phyloP scores from a whole-genome alignment of 1,140 invertebrate genomes.

The Mactra quadrangularis region DNA sequence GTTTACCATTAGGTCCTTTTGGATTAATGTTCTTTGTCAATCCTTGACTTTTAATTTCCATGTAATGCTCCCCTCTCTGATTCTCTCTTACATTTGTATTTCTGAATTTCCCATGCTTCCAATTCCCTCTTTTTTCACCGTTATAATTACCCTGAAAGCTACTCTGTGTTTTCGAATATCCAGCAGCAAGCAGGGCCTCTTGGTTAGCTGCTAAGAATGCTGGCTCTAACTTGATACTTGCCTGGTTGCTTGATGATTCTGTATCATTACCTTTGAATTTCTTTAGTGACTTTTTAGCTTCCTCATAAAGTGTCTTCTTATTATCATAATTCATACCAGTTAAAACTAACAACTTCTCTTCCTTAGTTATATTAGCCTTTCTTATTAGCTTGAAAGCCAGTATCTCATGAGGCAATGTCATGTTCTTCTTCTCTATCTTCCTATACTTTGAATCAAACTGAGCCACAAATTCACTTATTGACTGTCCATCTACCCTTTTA shows the following conservation, averaged over 20 bases:
- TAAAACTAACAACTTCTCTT: constrained; percentile 65
- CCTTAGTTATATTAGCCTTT: too few relatives aligned
- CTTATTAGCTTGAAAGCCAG: constrained; percentile 70
- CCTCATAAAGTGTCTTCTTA: too few relatives aligned
- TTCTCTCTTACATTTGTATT: constrained; percentile 1
- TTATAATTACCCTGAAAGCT: constrained; percentile 1
- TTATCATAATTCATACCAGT: constrained; percentile 69
- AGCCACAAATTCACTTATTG: constrained; percentile 26
- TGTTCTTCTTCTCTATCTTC: constrained; percentile 66
- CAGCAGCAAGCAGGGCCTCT: too few relatives aligned
- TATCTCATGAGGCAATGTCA: constrained; percentile 62
- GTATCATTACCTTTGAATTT: constrained; percentile 48
- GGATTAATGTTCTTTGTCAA: not conserved
- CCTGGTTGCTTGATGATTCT: not conserved
- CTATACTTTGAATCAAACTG: constrained; percentile 60
- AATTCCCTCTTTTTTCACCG: too few relatives aligned
- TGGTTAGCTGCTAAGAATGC: too few relatives aligned
- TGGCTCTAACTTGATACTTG: too few relatives aligned
- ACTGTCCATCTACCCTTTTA: constrained; percentile 34
- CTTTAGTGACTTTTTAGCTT: constrained; percentile 59
- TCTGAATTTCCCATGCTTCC: constrained; percentile 1
- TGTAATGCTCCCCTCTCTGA: not conserved
- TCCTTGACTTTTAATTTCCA: not conserved
- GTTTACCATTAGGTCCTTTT: constrained; percentile 4
- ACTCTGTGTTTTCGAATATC: too few relatives aligned